Percentiles rank a stretch among this genome's conserved stretches.
phyloP scores from a whole-genome alignment of 2,113 vertebrate species.

The Salminus brasiliensis region DNA sequence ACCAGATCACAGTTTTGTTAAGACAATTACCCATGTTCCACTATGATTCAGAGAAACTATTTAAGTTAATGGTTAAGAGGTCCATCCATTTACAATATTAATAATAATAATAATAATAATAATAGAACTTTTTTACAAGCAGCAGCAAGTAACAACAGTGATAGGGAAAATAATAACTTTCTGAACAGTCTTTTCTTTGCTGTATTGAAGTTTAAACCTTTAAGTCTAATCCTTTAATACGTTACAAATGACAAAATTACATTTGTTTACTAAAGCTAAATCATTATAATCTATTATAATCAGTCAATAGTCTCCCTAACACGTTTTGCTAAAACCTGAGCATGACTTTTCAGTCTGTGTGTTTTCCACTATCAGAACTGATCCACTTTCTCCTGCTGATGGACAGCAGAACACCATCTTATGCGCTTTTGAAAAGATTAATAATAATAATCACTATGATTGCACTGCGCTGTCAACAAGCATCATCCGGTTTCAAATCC shows the following conservation, averaged over 20 bases:
- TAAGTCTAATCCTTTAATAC: neutral
- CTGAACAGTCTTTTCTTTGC: too few species aligned
- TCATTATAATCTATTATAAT: too few species aligned
- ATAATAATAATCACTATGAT: conserved; percentile 12
- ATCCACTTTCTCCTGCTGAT: neutral
- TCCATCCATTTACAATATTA: too few species aligned
- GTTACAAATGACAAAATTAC: neutral
- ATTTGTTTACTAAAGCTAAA: neutral
- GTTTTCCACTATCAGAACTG: neutral
- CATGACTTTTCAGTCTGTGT: neutral
- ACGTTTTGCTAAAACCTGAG: neutral
- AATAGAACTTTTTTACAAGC: too few species aligned
- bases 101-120: too few species aligned
- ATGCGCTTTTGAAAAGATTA: neutral
- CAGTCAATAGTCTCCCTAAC: neutral
- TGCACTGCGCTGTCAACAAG: neutral
- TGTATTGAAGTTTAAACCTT: too few species aligned
- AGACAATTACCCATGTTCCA: too few species aligned
- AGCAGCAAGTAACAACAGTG: too few species aligned
- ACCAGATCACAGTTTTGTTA: too few species aligned
- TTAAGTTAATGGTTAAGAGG: too few species aligned
- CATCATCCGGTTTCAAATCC: neutral
- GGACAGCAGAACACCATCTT: neutral
- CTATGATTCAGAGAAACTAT: too few species aligned
- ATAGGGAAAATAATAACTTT: too few species aligned